A percentile compares a stretch with the other conserved stretches of the same genome.
Conservation (phyloP, 2,113 vertebrate species). For the Tychaedon coryphoeus region DNA sequence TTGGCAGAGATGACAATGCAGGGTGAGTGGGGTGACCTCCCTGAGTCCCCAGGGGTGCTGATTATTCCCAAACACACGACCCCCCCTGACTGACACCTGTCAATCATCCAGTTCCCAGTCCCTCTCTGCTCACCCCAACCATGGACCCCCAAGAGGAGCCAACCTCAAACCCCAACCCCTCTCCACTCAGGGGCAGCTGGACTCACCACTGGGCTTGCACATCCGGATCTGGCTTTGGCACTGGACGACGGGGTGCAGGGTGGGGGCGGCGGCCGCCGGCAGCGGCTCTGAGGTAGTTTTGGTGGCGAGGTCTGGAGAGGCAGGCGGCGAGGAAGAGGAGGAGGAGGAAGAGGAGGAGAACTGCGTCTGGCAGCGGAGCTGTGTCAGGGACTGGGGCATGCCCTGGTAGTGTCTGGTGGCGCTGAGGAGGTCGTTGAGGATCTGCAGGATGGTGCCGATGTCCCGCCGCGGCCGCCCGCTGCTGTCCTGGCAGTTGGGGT, state of each 20-base stretch:
- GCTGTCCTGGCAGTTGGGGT: constrained; percentile 98
- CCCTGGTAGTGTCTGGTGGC: constrained; percentile 98
- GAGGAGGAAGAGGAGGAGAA: constrained; percentile 74
- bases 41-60: background rate
- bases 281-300: constrained; percentile 88
- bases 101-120: background rate
- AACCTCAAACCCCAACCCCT: background rate
- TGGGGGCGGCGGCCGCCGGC: background rate
- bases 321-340: constrained; percentile 55
- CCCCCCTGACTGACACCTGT: background rate
- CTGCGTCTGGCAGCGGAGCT: constrained; percentile 95
- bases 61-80: rapidly evolving
- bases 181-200: rapidly evolving
- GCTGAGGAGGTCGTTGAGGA: constrained; percentile 96
- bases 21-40: background rate
- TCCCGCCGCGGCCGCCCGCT: constrained; percentile 91
- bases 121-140: background rate
- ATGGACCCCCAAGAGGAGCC: too few species aligned
- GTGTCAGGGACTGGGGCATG: constrained; percentile 92
- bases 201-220: constrained; percentile 89
- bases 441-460: constrained; percentile 97
- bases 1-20: background rate
- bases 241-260: constrained; percentile 77
- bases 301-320: constrained; percentile 74
- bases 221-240: constrained; percentile 92